Percentiles rank a stretch among this genome's conserved stretches.
Conservation (phyloP, 2,888 invertebrate species). For the Lepidocyrtinus sp. region DNA sequence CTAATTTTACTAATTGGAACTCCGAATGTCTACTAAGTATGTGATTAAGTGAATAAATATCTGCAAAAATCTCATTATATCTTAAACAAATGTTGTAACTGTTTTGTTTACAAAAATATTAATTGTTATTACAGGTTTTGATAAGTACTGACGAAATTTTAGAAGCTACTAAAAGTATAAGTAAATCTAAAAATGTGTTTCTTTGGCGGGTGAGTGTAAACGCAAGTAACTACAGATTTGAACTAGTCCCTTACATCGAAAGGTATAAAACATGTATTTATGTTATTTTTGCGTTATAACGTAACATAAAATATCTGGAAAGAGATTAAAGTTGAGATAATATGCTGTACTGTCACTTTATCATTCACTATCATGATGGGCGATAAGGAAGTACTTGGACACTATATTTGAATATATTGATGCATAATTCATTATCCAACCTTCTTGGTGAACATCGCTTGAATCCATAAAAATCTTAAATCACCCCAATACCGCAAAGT, state of each 20-base stretch:
- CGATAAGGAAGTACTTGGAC: not conserved
- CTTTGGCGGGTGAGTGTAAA: too few relatives aligned
- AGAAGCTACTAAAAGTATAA: not conserved
- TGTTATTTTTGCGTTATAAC: not conserved
- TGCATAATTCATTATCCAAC: not conserved
- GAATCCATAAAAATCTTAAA: not conserved
- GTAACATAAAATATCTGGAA: not conserved
- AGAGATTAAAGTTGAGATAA: not conserved
- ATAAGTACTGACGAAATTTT: not conserved
- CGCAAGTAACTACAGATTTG: not conserved
- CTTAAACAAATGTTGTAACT: not conserved
- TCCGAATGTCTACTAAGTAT: too few relatives aligned
- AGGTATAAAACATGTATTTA: not conserved
- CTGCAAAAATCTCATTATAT: not conserved
- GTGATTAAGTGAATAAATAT: not conserved
- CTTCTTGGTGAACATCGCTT: not conserved
- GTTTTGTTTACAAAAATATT: not conserved
- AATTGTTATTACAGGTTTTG: not conserved
- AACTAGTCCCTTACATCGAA: not conserved
- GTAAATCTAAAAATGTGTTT: not conserved
- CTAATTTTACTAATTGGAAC: too few relatives aligned
- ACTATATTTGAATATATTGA: not conserved
- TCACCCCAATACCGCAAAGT: not conserved
- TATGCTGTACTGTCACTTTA: not conserved
- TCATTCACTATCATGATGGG: not conserved